Evolutionary conservation across 2,888 invertebrate species (phyloP).

Genomic region (Dysmachus trigonus): DNA sequence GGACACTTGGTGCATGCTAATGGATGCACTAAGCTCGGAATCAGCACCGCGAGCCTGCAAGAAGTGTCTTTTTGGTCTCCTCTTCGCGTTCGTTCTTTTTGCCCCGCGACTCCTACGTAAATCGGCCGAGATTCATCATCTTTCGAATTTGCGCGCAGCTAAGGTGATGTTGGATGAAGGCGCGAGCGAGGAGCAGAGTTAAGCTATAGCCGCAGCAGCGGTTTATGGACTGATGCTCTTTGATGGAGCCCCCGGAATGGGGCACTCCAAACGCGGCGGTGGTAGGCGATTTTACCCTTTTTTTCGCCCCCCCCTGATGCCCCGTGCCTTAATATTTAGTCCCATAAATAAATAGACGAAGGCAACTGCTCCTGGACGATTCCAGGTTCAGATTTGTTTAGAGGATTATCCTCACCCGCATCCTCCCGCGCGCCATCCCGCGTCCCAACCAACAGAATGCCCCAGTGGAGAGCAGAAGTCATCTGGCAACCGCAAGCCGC

Average conservation of each 20-base stretch:
- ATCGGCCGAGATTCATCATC: conserved; percentile 30
- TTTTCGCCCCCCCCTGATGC: neutral
- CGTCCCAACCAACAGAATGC: neutral
- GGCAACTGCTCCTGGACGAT: neutral
- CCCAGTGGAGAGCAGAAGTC: neutral
- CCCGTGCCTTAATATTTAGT: conserved; percentile 22
- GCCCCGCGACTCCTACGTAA: conserved; percentile 14
- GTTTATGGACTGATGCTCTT: conserved; percentile 14
- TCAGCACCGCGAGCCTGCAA: neutral
- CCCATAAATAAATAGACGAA: conserved; percentile 36
- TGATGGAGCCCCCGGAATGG: conserved; percentile 14
- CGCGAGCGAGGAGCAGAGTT: neutral
- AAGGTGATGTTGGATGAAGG: neutral
- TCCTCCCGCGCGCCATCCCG: neutral
- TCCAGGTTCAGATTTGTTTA: conserved; percentile 18
- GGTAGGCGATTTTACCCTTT: neutral
- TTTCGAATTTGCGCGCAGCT: neutral
- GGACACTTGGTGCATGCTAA: conserved; percentile 48
- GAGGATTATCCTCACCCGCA: neutral
- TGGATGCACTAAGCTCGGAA: neutral
- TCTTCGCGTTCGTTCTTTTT: conserved; percentile 6
- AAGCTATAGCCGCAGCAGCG: neutral
- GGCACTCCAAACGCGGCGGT: neutral
- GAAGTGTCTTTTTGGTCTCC: neutral
- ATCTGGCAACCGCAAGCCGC: conserved; percentile 16